phyloP scores from a whole-genome alignment of 2,888 invertebrate genomes.

The Malthinus flaveolus region DNA sequence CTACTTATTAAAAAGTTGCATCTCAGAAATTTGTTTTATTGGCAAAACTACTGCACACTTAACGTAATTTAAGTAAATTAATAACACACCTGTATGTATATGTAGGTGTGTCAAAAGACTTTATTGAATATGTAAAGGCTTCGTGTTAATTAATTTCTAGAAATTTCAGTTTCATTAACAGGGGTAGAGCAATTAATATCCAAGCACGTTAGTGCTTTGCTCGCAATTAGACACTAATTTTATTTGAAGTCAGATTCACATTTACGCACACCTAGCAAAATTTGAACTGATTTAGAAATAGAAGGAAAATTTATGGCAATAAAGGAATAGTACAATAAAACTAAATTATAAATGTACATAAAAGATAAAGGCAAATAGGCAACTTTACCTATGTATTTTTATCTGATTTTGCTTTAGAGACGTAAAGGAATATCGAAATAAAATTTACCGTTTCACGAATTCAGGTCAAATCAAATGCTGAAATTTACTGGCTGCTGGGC shows the following conservation, averaged over 20 bases:
- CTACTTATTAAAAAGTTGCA: constrained; percentile 1
- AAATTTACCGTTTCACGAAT: too few species aligned
- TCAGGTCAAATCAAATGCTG: too few species aligned
- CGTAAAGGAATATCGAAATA: too few species aligned
- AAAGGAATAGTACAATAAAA: too few species aligned
- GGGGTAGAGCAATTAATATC: constrained; percentile 16
- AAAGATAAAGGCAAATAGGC: too few species aligned
- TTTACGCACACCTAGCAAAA: too few species aligned
- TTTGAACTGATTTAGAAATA: too few species aligned
- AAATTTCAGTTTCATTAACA: constrained; percentile 23
- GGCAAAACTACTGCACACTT: neutral
- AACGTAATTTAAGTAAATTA: neutral
- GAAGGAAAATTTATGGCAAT: too few species aligned
- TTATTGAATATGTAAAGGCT: constrained; percentile 16
- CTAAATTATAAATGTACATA: too few species aligned
- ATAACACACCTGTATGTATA: neutral
- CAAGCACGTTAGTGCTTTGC: constrained; percentile 19
- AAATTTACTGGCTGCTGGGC: too few species aligned
- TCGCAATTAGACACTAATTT: neutral
- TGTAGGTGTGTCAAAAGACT: constrained; percentile 14
- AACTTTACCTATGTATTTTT: too few species aligned
- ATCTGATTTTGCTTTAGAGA: too few species aligned
- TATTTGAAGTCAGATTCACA: neutral
- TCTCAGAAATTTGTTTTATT: neutral
- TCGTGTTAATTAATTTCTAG: constrained; percentile 21